A percentile compares a stretch with the other conserved stretches of the same genome.
These are phyloP conservation scores for Rhyacichthys aspro DNA, from an alignment of 2,797 vertebrate species.

Conservation along the genomic window DNA sequence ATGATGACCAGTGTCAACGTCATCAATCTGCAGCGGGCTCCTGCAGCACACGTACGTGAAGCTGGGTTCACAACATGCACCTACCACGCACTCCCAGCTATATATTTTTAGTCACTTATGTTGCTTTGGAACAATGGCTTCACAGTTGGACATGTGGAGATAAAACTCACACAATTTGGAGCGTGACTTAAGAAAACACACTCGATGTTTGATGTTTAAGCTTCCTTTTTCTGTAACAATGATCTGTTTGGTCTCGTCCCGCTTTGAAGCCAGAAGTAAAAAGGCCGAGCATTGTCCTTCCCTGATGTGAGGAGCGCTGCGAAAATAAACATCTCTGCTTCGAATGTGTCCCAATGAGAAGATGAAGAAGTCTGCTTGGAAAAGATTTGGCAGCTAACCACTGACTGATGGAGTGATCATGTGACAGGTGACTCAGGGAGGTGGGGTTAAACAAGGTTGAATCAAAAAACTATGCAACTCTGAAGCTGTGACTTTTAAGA, in stretches of 20 bases:
- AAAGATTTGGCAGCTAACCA: neutral
- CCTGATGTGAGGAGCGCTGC: slow-evolving; percentile 68
- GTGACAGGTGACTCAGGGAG: too few species aligned
- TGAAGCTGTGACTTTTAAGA: too few species aligned
- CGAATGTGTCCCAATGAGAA: slow-evolving; percentile 63
- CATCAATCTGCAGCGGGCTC: slow-evolving; percentile 57
- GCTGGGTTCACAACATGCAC: slow-evolving; percentile 12
- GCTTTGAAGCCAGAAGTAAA: slow-evolving; percentile 77
- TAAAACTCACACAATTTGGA: slow-evolving; percentile 15
- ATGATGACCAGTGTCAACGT: slow-evolving; percentile 74
- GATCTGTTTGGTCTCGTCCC: slow-evolving; percentile 68
- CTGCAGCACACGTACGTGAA: slow-evolving; percentile 2
- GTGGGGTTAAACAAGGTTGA: too few species aligned
- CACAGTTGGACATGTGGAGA: slow-evolving; percentile 1
- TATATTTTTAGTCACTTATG: slow-evolving; percentile 9
- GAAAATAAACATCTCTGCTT: slow-evolving; percentile 71
- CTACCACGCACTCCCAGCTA: slow-evolving; percentile 21
- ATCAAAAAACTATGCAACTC: neutral
- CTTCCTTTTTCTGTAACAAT: slow-evolving; percentile 68
- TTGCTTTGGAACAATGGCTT: slow-evolving; percentile 19
- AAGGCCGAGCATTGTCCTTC: slow-evolving; percentile 77
- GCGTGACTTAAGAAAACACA: slow-evolving; percentile 38
- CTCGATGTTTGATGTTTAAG: slow-evolving; percentile 46
- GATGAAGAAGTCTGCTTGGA: neutral
- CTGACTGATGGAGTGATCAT: too few species aligned